phyloP scores from a whole-genome alignment of 2,797 vertebrate genomes.

The Gymnothorax javanicus region DNA sequence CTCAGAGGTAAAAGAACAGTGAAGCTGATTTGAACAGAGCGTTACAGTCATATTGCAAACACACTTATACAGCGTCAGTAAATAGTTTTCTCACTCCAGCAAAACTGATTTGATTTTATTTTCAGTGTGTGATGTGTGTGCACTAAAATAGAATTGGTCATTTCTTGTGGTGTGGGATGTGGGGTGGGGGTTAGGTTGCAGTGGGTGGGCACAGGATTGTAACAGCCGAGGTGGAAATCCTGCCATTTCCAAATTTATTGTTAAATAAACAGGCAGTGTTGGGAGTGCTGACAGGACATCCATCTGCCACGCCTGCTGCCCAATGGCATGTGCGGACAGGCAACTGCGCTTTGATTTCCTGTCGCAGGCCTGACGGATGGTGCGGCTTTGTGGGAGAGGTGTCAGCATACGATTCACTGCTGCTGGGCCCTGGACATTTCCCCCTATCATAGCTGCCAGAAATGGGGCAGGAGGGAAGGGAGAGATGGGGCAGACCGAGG shows the following conservation, averaged over 20 bases:
- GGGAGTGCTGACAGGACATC: constrained; percentile 70
- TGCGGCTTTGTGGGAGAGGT: constrained; percentile 56
- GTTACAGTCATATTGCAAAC: constrained; percentile 31
- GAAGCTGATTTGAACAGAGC: neutral
- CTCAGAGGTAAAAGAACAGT: neutral
- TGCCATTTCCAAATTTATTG: constrained; percentile 75
- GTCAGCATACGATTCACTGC: constrained; percentile 56
- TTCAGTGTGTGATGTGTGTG: constrained; percentile 22
- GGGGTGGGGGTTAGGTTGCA: constrained; percentile 44
- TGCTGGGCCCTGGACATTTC: constrained; percentile 45
- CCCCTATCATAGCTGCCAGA: constrained; percentile 34
- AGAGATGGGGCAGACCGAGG: neutral
- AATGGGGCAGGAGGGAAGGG: neutral
- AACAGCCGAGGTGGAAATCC: constrained; percentile 57
- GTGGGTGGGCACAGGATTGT: constrained; percentile 51
- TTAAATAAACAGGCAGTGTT: constrained; percentile 71
- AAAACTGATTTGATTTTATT: constrained; percentile 26
- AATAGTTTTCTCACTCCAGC: constrained; percentile 30
- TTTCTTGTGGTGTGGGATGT: constrained; percentile 41
- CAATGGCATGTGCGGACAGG: constrained; percentile 61
- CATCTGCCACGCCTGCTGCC: constrained; percentile 62
- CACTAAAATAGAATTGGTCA: neutral
- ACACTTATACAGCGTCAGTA: constrained; percentile 22
- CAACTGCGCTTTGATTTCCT: constrained; percentile 77
- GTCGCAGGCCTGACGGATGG: constrained; percentile 72